Conservation (phyloP, 35 echinoderm and acorn worm species). For the Lytechinus pictus region DNA sequence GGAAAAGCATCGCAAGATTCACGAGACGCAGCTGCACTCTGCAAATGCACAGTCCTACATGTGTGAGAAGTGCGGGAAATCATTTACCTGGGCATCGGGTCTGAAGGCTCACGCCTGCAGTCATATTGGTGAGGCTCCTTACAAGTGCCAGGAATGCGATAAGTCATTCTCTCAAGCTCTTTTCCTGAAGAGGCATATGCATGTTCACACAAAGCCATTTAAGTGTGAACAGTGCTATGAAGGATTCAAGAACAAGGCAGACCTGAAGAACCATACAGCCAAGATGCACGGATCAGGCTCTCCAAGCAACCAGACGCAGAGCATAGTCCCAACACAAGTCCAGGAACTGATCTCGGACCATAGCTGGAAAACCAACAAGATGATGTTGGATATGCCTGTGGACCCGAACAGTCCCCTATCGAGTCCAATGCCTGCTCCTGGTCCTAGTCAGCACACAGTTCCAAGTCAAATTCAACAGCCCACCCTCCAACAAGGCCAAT, state of each 20-base stretch:
- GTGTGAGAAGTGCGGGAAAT: conserved; percentile 49
- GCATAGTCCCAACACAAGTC: background rate
- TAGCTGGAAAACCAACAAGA: conserved; percentile 32
- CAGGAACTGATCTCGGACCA: conserved; percentile 17
- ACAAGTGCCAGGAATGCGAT: conserved; percentile 50
- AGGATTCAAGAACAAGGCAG: conserved; percentile 44
- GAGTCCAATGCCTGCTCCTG: background rate
- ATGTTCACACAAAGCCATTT: conserved; percentile 44
- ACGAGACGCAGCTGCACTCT: conserved; percentile 33
- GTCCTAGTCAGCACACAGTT: background rate
- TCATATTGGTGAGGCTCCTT: conserved; percentile 34
- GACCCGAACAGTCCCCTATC: background rate
- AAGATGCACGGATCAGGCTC: conserved; percentile 4
- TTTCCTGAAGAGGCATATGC: conserved; percentile 47
- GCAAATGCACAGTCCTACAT: conserved; percentile 28
- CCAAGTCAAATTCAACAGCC: background rate
- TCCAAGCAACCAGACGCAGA: background rate
- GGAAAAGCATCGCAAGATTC: conserved; percentile 37
- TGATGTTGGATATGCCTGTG: conserved; percentile 7
- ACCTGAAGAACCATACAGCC: conserved; percentile 13
- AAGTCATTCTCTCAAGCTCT: conserved; percentile 25
- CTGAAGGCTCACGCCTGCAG: conserved; percentile 46
- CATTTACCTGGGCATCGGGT: conserved; percentile 31
- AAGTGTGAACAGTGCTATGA: conserved; percentile 50
- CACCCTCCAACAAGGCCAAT: background rate